Conservation (phyloP, 2,797 vertebrate genomes). For the Rhinoraja longicauda region DNA sequence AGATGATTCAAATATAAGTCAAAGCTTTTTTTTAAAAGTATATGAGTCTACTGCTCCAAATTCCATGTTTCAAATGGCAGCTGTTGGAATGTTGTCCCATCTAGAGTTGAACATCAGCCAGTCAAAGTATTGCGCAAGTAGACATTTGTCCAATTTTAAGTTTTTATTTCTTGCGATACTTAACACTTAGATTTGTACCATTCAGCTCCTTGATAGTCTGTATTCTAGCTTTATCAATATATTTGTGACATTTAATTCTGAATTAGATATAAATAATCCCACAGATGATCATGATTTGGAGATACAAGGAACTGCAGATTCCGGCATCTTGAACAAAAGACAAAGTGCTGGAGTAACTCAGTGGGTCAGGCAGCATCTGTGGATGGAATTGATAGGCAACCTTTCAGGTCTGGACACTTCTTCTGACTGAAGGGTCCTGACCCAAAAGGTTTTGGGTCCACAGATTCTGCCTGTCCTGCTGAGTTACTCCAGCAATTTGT, state of each 20-base stretch:
- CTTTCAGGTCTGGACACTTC: too few relatives aligned
- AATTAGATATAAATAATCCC: not conserved
- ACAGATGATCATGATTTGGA: not conserved
- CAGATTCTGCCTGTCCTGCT: too few relatives aligned
- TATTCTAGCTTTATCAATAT: constrained; percentile 9
- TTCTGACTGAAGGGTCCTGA: too few relatives aligned
- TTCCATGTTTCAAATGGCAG: not conserved
- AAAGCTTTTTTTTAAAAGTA: too few relatives aligned
- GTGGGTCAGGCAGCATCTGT: too few relatives aligned
- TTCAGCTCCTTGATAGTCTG: not conserved
- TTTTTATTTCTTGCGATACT: not conserved
- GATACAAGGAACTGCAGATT: too few relatives aligned
- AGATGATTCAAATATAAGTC: not conserved
- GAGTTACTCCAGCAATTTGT: too few relatives aligned
- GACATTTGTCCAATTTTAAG: not conserved
- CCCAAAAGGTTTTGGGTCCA: too few relatives aligned
- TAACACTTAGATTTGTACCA: not conserved
- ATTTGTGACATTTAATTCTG: constrained; percentile 9
- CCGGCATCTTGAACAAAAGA: too few relatives aligned
- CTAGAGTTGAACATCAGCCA: not conserved
- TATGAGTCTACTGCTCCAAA: not conserved
- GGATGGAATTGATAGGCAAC: too few relatives aligned
- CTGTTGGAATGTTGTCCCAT: not conserved
- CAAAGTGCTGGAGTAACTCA: too few relatives aligned
- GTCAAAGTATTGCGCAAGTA: not conserved